Conservation (phyloP, 2,888 invertebrate genomes). For the Liopterus haemorrhoidalis region DNA sequence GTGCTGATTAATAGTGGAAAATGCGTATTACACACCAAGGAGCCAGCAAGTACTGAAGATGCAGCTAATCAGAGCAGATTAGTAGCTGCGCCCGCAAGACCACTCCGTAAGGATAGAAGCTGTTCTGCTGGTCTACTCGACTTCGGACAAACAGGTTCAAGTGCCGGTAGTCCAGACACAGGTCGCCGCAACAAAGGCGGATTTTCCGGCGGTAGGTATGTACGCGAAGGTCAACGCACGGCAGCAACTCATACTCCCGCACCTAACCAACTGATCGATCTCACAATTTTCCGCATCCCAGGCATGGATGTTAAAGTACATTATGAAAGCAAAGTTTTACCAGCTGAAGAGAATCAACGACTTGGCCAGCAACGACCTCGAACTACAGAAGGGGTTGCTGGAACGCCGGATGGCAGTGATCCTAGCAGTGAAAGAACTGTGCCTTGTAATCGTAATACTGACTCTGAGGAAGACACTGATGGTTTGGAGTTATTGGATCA, state of each 20-base stretch:
- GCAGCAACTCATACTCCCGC: constrained; percentile 38
- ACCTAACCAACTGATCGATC: constrained; percentile 57
- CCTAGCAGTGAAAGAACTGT: not conserved
- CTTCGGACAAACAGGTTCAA: constrained; percentile 37
- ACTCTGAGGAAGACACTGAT: too few species aligned
- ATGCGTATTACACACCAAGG: constrained; percentile 92
- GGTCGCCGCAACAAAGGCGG: constrained; percentile 40
- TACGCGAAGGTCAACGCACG: constrained; percentile 38
- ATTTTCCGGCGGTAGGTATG: constrained; percentile 10
- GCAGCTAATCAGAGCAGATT: constrained; percentile 56
- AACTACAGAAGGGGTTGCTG: too few species aligned
- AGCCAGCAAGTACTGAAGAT: constrained; percentile 62
- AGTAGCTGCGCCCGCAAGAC: constrained; percentile 45
- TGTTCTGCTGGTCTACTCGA: constrained; percentile 45
- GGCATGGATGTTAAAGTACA: constrained; percentile 69
- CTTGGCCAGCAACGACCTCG: not conserved
- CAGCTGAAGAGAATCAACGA: constrained; percentile 5
- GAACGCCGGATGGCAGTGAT: too few species aligned
- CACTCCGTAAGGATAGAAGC: constrained; percentile 66
- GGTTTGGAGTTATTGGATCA: too few species aligned
- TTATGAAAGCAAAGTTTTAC: constrained; percentile 43
- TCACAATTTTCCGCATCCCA: constrained; percentile 86
- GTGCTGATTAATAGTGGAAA: constrained; percentile 95
- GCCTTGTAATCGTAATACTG: too few species aligned
- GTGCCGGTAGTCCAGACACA: constrained; percentile 44